Evolutionary conservation across 2,113 vertebrate species (phyloP), one percentile per base, ranked within the genome.

Genomic region (Ursus arctos): DNA sequence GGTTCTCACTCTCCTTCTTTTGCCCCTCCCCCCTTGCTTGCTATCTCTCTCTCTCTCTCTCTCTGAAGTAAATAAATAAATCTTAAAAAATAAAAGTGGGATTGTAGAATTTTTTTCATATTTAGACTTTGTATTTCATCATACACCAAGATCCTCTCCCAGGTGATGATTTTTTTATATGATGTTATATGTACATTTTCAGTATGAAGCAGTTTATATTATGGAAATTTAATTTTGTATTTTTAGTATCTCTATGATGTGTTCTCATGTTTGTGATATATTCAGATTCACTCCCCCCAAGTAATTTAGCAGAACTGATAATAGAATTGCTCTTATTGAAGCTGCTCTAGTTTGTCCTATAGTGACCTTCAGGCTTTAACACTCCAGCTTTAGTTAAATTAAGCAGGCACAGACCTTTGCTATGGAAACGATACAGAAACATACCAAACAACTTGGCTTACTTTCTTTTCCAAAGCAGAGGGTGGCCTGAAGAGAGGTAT

Each of bases 381-480:
- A 98, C 98, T 98, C 97, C 97, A 97, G 98, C 99, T 99, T 99
- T 99, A 99, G 98, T 99, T 99, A 99, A 98, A 98, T 99, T 99
- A 98, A 99, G 98, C 98, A 99, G 97, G 89, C 98, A 98, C 98
- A 99, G 98, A 99, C 98, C 99, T 99, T 99, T 99, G 98, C 99
- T 99, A 99, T 99, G 99, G 99, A 99, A 99, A 99, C 99, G 76
- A 98, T 98, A 99, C 95, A 99, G 99, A 99, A 99, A 99, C 99
- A 99, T 98, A 99, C 98, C 99, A 99, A 99, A 99, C 99, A 99
- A 99, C 99, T 99, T 99, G 99, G 99, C 98, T 97, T 93, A 96
- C 71, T 98, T 99, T 98, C 97, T 98, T 97, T 90, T 1, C 91
- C 95, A 88, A 93, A 98, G 98, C 98, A 98, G 98, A 98, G 98